These are phyloP conservation scores for Nasonia vitripennis DNA, from an alignment of 1,140 invertebrate genomes.

Conservation along the genomic window DNA sequence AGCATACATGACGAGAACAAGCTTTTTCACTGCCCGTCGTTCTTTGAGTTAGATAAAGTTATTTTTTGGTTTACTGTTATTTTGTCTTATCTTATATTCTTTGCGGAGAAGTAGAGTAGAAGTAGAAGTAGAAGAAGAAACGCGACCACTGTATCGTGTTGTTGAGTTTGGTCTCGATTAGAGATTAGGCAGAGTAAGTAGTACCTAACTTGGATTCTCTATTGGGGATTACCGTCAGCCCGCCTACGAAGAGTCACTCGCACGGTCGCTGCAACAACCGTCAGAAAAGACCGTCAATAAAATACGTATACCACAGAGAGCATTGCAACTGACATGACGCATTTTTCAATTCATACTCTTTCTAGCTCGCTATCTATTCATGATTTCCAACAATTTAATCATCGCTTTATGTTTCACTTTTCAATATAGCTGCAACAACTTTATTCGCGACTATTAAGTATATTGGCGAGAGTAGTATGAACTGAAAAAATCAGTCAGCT, in stretches of 20 bases:
- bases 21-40: background rate
- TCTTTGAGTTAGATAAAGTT: slow-evolving; percentile 3
- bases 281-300: slow-evolving; percentile 70
- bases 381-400: background rate
- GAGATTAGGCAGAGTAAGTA: slow-evolving; percentile 50
- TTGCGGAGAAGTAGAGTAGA: slow-evolving; percentile 26
- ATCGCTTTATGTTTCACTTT: background rate
- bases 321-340: slow-evolving; percentile 63
- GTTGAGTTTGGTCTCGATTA: slow-evolving; percentile 42
- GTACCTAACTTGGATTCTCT: slow-evolving; percentile 72
- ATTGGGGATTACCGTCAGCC: slow-evolving; percentile 73
- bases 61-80: slow-evolving; percentile 34
- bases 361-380: background rate
- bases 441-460: background rate
- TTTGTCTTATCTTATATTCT: slow-evolving; percentile 38
- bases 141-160: slow-evolving; percentile 45
- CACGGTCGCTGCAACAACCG: slow-evolving; percentile 76
- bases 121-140: slow-evolving; percentile 37
- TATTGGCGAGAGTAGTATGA: slow-evolving; percentile 61
- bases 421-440: background rate
- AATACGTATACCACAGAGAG: slow-evolving; percentile 59
- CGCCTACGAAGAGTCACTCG: slow-evolving; percentile 74
- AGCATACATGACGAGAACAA: slow-evolving; percentile 21
- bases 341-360: slow-evolving; percentile 64
- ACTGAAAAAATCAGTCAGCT: slow-evolving; percentile 56